Percentiles rank a stretch among this genome's conserved stretches.
Evolutionary conservation across 2,113 vertebrate species (phyloP).

Genomic region (Albula glossodonta): DNA sequence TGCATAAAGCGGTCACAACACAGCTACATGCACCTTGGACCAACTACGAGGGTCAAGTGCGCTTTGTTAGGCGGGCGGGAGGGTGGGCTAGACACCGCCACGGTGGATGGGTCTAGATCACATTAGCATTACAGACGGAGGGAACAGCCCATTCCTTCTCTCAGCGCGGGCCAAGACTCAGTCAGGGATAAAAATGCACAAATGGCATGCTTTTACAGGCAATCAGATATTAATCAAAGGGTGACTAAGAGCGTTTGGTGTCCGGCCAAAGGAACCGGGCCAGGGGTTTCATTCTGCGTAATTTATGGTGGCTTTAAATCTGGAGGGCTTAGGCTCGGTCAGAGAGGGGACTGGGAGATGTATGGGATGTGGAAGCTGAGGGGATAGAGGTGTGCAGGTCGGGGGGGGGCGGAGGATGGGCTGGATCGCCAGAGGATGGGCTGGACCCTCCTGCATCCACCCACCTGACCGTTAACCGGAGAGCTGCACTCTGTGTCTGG

Average conservation of each 20-base stretch:
- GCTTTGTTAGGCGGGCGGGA: too few species aligned
- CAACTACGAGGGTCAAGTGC: too few species aligned
- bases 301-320: constrained; percentile 9
- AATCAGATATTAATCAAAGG: constrained; percentile 33
- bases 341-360: not conserved
- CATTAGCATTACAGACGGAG: not conserved
- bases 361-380: not conserved
- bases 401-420: too few species aligned
- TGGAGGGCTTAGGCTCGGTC: not conserved
- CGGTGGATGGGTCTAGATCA: not conserved
- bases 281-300: constrained; percentile 8
- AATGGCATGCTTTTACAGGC: constrained; percentile 14
- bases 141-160: constrained; percentile 5
- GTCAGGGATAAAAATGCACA: not conserved
- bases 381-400: not conserved
- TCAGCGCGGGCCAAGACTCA: not conserved
- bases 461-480: too few species aligned
- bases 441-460: too few species aligned
- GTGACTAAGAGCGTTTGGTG: constrained; percentile 23
- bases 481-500: too few species aligned
- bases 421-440: too few species aligned
- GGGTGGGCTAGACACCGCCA: not conserved
- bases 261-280: constrained; percentile 5
- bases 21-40: too few species aligned
- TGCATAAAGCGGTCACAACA: too few species aligned